Conservation (phyloP, 2,888 invertebrate genomes). For the Pachydiplax longipennis region DNA sequence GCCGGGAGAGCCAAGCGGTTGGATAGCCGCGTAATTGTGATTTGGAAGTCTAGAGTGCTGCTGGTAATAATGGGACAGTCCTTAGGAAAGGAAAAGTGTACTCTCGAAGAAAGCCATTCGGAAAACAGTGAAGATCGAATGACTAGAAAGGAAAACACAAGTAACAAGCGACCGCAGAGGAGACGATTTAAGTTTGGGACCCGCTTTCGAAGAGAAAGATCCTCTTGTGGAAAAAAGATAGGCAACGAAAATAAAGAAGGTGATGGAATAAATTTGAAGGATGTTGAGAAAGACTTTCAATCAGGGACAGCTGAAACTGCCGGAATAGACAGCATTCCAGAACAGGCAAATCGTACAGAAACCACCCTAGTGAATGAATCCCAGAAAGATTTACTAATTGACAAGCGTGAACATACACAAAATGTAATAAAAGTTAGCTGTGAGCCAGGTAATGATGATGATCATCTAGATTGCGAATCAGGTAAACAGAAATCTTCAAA, state of each 20-base stretch:
- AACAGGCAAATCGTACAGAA: no score
- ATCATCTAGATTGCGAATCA: no score
- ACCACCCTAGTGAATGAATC: no score
- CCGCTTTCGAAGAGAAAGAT: neutral
- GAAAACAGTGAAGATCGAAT: neutral
- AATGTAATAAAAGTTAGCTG: no score
- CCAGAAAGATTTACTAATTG: no score
- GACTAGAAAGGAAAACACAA: neutral
- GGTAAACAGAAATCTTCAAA: no score
- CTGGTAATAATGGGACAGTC: neutral
- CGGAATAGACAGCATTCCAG: no score
- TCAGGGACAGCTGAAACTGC: no score
- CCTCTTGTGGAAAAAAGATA: neutral
- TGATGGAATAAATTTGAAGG: neutral
- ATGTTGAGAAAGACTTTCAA: neutral
- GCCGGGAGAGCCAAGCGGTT: neutral
- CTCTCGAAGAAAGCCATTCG: neutral
- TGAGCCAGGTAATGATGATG: no score
- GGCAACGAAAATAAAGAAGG: neutral
- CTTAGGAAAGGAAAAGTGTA: neutral
- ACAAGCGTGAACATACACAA: no score
- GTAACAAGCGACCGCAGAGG: neutral
- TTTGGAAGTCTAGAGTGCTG: neutral
- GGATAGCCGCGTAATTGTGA: neutral
- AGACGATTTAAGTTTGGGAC: neutral